A percentile compares a stretch with the other conserved stretches of the same genome.
These are phyloP conservation scores for Hycleus cichorii DNA, from an alignment of 1,140 invertebrate species.

Conservation along the genomic window DNA sequence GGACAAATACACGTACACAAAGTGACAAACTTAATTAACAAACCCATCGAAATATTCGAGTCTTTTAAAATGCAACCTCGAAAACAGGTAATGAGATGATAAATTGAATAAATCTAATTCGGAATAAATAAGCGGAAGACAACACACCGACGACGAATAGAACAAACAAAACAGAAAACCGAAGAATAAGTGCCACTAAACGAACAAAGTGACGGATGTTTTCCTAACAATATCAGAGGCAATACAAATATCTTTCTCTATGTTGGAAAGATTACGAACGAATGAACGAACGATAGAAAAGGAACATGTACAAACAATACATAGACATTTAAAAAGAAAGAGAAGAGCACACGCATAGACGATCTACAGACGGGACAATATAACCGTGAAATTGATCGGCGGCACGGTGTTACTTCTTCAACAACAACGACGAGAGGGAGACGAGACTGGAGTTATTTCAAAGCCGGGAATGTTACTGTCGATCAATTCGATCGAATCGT, in stretches of 20 bases:
- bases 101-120: slow-evolving; percentile 39
- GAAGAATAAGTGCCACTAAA: slow-evolving; percentile 37
- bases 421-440: neutral
- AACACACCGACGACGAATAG: neutral
- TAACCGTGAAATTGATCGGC: slow-evolving; percentile 40
- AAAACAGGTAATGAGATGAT: slow-evolving; percentile 39
- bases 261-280: too few species aligned
- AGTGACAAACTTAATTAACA: slow-evolving; percentile 45
- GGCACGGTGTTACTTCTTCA: slow-evolving; percentile 19
- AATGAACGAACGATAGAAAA: neutral
- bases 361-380: slow-evolving; percentile 28
- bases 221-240: too few species aligned
- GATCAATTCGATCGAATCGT: slow-evolving; percentile 16
- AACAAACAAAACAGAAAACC: slow-evolving; percentile 32
- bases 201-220: slow-evolving; percentile 38
- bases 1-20: slow-evolving; percentile 20
- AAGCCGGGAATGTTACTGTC: slow-evolving; percentile 26
- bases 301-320: slow-evolving; percentile 18
- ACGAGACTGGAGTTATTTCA: slow-evolving; percentile 30
- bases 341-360: slow-evolving; percentile 1
- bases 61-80: neutral
- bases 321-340: slow-evolving; percentile 1
- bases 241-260: too few species aligned
- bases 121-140: slow-evolving; percentile 38
- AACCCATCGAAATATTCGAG: slow-evolving; percentile 22